phyloP scores from a whole-genome alignment of 2,888 invertebrate genomes.

The Stenolophus ochropezus region DNA sequence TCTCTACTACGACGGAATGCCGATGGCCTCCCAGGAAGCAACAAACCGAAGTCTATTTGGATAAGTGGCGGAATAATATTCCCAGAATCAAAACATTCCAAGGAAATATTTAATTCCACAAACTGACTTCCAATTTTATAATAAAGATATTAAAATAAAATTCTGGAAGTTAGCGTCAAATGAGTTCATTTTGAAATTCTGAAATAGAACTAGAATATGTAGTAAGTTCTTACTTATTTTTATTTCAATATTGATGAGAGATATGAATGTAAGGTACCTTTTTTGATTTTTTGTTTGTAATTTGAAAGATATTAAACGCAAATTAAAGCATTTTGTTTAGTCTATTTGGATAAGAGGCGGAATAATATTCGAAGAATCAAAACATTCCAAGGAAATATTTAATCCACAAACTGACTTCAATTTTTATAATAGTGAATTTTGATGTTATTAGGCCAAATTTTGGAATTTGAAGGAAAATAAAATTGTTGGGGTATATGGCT shows the following conservation, averaged over 20 bases:
- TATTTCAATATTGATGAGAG: not conserved
- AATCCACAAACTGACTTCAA: not conserved
- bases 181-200: not conserved
- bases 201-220: not conserved
- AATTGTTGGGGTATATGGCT: no score
- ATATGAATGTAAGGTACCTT: not conserved
- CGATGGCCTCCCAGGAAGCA: constrained; percentile 42
- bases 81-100: not conserved
- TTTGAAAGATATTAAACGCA: no score
- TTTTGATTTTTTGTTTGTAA: no score
- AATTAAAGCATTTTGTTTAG: no score
- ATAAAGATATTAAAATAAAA: not conserved
- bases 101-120: not conserved
- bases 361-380: not conserved
- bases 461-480: no score
- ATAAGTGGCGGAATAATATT: constrained; percentile 28
- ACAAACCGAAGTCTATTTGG: constrained; percentile 17
- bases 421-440: no score
- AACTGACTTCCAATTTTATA: not conserved
- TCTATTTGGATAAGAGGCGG: constrained; percentile 5
- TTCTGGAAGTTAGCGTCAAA: not conserved
- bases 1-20: constrained; percentile 37
- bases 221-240: not conserved
- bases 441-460: no score
- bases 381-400: not conserved